Conservation (phyloP, 2,888 invertebrate species). For the Leptopilina myrica region DNA sequence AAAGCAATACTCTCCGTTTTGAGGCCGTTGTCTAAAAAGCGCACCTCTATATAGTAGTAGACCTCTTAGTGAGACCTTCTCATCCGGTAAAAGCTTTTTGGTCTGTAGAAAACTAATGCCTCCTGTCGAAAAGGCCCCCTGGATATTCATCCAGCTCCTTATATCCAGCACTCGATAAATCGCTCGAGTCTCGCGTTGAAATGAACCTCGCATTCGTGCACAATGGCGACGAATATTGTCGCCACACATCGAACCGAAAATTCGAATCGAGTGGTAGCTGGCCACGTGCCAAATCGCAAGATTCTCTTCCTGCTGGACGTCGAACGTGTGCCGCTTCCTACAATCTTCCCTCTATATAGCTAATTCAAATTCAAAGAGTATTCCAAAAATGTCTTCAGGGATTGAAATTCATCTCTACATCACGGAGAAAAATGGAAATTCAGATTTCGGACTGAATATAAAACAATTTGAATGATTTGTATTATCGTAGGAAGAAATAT, state of each 20-base stretch:
- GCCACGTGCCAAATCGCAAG: slow-evolving; percentile 54
- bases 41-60: slow-evolving; percentile 1
- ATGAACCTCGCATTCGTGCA: slow-evolving; percentile 49
- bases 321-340: slow-evolving; percentile 34
- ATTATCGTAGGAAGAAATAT: no score
- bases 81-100: slow-evolving; percentile 52
- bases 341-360: not conserved
- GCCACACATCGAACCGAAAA: slow-evolving; percentile 66
- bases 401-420: slow-evolving; percentile 24
- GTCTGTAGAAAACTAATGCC: slow-evolving; percentile 49
- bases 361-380: slow-evolving; percentile 22
- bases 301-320: slow-evolving; percentile 36
- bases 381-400: slow-evolving; percentile 14
- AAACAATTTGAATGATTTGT: no score
- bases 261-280: slow-evolving; percentile 60
- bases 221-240: slow-evolving; percentile 60
- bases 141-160: slow-evolving; percentile 39
- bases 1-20: slow-evolving; percentile 15
- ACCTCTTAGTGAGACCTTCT: slow-evolving; percentile 38
- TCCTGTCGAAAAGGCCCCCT: slow-evolving; percentile 36
- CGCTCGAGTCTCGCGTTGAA: slow-evolving; percentile 48
- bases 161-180: slow-evolving; percentile 53
- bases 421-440: no score
- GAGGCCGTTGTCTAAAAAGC: slow-evolving; percentile 19
- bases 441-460: no score